Conservation (phyloP, 2,797 vertebrate genomes). For the Poecilia gillii region DNA sequence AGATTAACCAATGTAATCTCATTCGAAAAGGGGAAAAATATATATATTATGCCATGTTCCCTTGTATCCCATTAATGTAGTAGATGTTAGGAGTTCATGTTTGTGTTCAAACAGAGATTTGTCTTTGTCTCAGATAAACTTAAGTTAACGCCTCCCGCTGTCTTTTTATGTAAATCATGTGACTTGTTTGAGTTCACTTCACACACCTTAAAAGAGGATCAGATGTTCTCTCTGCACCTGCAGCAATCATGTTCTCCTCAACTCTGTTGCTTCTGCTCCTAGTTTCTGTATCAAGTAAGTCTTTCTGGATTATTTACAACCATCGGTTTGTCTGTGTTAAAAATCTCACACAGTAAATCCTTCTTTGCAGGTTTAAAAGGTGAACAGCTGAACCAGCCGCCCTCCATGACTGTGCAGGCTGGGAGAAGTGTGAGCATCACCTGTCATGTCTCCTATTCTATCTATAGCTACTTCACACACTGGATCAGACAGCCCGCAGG, state of each 20-base stretch:
- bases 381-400: not conserved
- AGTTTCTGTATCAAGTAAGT: not conserved
- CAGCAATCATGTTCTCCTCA: not conserved
- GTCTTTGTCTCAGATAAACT: not conserved
- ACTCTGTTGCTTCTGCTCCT: not conserved
- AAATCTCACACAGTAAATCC: not conserved
- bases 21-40: too few species aligned
- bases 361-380: not conserved
- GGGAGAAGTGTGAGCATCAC: not conserved
- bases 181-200: not conserved
- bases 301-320: not conserved
- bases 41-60: too few species aligned
- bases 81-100: too few species aligned
- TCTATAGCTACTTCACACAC: accelerated
- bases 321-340: not conserved
- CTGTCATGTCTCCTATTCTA: not conserved
- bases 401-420: not conserved
- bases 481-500: slow-evolving; percentile 1
- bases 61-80: too few species aligned
- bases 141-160: not conserved
- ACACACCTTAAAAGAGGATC: not conserved
- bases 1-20: too few species aligned
- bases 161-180: not conserved
- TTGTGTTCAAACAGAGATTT: too few species aligned
- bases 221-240: not conserved